phyloP scores from a whole-genome alignment of 1,140 invertebrate genomes.

The Agrypnia vestita region DNA sequence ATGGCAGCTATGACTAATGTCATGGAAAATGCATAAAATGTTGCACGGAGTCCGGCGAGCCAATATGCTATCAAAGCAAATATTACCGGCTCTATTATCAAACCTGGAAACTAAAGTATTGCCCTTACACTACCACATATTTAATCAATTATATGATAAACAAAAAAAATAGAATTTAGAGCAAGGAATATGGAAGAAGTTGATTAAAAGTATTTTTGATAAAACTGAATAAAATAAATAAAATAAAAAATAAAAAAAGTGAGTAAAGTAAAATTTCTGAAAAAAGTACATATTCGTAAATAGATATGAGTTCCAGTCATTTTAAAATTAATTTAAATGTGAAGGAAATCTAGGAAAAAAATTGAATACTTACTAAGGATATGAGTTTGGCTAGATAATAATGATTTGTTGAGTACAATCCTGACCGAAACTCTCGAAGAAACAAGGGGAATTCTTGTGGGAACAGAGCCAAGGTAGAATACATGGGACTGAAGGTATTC shows the following conservation, averaged over 20 bases:
- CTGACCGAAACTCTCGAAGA: conserved; percentile 83
- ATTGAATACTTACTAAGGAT: conserved; percentile 80
- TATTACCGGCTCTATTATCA: conserved; percentile 83
- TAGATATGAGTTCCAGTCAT: not conserved
- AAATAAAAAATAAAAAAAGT: too few species aligned
- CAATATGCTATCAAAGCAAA: conserved; percentile 87
- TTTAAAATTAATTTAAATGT: not conserved
- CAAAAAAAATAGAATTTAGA: too few species aligned
- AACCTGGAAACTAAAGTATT: conserved; percentile 80
- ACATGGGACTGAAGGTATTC: conserved; percentile 91
- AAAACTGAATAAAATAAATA: too few species aligned
- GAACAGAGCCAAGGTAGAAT: conserved; percentile 84
- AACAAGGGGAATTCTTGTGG: conserved; percentile 86
- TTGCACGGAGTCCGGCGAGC: conserved; percentile 80
- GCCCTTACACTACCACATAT: too few species aligned
- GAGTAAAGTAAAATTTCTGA: too few species aligned
- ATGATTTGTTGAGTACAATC: conserved; percentile 81
- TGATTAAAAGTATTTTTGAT: too few species aligned
- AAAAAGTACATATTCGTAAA: too few species aligned
- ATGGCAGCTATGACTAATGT: conserved; percentile 80
- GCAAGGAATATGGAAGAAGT: too few species aligned
- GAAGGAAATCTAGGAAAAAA: too few species aligned
- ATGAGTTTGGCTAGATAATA: conserved; percentile 86
- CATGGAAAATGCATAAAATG: conserved; percentile 79
- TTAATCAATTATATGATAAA: too few species aligned